Evolutionary conservation across 2,888 invertebrate genomes (phyloP).

Genomic region (Diabrotica balteata): DNA sequence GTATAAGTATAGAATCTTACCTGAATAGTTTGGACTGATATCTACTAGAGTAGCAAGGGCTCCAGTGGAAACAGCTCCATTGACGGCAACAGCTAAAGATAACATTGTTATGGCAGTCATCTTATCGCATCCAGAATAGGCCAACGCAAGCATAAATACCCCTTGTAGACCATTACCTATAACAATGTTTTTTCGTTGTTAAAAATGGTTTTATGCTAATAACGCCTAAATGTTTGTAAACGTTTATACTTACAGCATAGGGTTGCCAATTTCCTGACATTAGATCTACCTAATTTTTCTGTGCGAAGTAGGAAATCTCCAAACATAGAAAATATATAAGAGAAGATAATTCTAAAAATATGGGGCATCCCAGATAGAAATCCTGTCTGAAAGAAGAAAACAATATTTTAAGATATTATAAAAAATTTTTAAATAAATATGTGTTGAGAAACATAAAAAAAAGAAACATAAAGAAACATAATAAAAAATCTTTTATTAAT

Average conservation of each 20-base stretch:
- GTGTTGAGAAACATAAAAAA: too few relatives aligned
- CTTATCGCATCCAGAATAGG: conserved; percentile 70
- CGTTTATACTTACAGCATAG: conserved; percentile 62
- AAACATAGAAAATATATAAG: conserved; percentile 65
- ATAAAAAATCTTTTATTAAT: too few relatives aligned
- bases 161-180: conserved; percentile 69
- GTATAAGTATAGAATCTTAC: conserved; percentile 49
- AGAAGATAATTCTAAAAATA: conserved; percentile 66
- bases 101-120: conserved; percentile 67
- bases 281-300: conserved; percentile 66
- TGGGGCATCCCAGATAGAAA: conserved; percentile 71
- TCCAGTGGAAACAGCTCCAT: conserved; percentile 73
- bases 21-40: conserved; percentile 69
- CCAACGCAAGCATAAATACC: conserved; percentile 67
- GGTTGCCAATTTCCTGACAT: conserved; percentile 71
- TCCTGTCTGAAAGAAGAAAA: conserved; percentile 62
- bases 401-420: too few relatives aligned
- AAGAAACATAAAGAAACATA: too few relatives aligned
- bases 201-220: background rate
- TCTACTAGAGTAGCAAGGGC: conserved; percentile 73
- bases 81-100: conserved; percentile 68
- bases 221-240: too few relatives aligned
- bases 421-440: too few relatives aligned
- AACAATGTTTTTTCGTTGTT: background rate
- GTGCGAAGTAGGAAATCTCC: conserved; percentile 68